Base-by-base conservation (phyloP, 2,797 vertebrate species). In the Micrastur ruficollis region DNA sequence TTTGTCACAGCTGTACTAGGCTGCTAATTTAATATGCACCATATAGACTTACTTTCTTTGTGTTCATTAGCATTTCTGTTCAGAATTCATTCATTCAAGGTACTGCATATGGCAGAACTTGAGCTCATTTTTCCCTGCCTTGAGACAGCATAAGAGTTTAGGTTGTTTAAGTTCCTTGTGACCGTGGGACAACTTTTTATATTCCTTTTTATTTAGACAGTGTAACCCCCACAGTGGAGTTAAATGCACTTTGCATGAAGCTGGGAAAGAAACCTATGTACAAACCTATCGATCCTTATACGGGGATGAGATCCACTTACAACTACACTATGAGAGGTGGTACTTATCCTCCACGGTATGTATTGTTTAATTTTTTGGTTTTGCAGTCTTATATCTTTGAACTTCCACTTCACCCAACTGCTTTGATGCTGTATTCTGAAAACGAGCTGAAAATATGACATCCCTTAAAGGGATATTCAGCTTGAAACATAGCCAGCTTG, bases 221-320 rank as follows among this genome's bases (percentile, higher is more conserved):
- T 67, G 97, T 99, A 97, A 99, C 99, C 44, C 99, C 99, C 96
- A 99, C 98, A 34, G 99, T 99, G 98, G 99, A 99, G 97, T 97
- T 99, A 96, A 99, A 99, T 94, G 99, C 99, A 72, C 98, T 99
- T 96, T 99, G 99, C 98, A 99, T 99, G 99, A 99, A 99, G 97
- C 98, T 99, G 97, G 99, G 99, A 84, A 99, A 99, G 98, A 99
- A 99, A 97, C 99, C 99, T 56, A 97, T 99, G 97, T 99, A 99
- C 98, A 99, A 99, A 97, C 99, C 99, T 88, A 98, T 99, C 47
- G 99, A 99, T 95, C 98, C 99, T 19, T 99, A 99, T 62, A 99
- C 99, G 1, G 98, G 98, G 88, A 99, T 99, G 98, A 99, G 99
- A 97, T 99, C 99, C 95, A 99, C 98, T 94, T 99, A 99, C 96